These are phyloP conservation scores for Illadopsis cleaveri DNA, from an alignment of 2,113 vertebrate genomes.

Conservation along the genomic window DNA sequence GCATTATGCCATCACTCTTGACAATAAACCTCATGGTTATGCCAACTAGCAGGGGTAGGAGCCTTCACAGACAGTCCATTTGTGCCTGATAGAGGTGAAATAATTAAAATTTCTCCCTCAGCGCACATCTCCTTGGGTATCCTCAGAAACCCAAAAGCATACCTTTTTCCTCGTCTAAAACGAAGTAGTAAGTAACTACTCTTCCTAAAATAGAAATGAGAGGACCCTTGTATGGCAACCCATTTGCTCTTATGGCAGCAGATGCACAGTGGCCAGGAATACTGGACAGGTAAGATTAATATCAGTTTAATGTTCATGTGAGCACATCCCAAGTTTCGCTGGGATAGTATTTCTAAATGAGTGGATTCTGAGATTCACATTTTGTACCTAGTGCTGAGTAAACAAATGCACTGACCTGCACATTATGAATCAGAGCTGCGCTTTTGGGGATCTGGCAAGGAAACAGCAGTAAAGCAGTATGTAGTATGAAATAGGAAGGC, in stretches of 20 bases:
- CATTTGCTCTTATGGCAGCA: not conserved
- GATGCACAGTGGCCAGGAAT: not conserved
- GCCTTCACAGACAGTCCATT: not conserved
- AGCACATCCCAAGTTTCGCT: not conserved
- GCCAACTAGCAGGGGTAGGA: not conserved
- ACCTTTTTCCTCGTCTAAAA: not conserved
- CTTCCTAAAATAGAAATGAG: not conserved
- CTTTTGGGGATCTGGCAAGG: not conserved
- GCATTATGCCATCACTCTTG: not conserved
- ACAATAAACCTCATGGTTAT: not conserved
- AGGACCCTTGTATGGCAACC: not conserved
- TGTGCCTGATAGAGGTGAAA: not conserved
- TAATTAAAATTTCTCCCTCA: not conserved
- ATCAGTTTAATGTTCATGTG: not conserved
- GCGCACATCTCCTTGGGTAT: not conserved
- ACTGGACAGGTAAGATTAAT: not conserved
- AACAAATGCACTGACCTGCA: not conserved
- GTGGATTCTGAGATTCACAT: accelerated
- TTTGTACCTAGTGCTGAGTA: not conserved
- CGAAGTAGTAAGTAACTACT: not conserved
- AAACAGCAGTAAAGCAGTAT: accelerated
- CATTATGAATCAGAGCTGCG: accelerated
- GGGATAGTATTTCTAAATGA: not conserved
- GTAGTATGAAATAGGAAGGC: not conserved
- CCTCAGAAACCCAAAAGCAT: not conserved